Conservation (phyloP, 2,113 vertebrate genomes). For the Neolamprologus cancellatus region DNA sequence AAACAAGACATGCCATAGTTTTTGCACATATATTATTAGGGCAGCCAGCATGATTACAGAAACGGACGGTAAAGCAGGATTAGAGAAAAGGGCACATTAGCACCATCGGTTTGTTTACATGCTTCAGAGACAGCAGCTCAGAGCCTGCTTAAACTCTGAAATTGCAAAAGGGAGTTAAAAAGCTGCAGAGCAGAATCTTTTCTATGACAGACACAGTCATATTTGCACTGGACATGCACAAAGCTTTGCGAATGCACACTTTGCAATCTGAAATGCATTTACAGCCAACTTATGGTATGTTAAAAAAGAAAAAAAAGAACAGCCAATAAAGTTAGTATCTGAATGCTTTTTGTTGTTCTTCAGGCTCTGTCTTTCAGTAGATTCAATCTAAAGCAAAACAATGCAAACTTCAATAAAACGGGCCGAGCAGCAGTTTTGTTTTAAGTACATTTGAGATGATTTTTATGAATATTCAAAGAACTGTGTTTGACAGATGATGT, state of each 20-base stretch:
- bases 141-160: neutral
- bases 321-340: neutral
- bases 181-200: neutral
- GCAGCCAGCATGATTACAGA: neutral
- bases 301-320: neutral
- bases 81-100: neutral
- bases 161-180: neutral
- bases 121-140: neutral
- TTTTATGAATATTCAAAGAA: neutral
- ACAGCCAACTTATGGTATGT: neutral
- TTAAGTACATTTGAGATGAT: neutral
- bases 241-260: neutral
- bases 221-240: neutral
- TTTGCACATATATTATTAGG: neutral
- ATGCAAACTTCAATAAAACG: neutral
- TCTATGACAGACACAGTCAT: neutral
- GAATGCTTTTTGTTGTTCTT: neutral
- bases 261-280: neutral
- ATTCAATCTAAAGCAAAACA: neutral
- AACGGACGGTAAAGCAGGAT: neutral
- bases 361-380: neutral
- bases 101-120: neutral
- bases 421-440: neutral
- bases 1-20: neutral
- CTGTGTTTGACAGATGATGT: neutral